Conservation (phyloP, 2,113 vertebrate species). For the Thermophis baileyi region DNA sequence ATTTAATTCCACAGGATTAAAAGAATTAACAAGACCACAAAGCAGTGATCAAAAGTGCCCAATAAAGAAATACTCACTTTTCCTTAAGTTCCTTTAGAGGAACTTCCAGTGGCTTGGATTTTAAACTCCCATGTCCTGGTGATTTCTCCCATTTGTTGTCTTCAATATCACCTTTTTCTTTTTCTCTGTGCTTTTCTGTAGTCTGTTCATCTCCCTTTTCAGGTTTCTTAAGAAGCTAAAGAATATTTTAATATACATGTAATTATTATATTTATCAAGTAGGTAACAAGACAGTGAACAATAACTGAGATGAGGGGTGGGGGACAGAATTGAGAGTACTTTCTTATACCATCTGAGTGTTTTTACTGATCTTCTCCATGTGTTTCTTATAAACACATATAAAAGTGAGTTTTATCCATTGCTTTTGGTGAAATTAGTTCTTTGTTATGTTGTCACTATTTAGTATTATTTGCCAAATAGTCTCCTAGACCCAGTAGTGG, state of each 20-base stretch:
- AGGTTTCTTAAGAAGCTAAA: conserved; percentile 93
- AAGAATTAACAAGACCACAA: background rate
- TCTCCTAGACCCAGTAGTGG: background rate
- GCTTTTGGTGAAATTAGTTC: background rate
- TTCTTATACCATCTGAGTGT: background rate
- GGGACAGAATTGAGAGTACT: background rate
- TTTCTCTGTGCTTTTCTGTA: conserved; percentile 83
- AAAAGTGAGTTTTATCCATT: background rate
- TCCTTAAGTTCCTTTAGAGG: conserved; percentile 75
- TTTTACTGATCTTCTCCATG: background rate
- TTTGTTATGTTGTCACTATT: background rate
- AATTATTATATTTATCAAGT: background rate
- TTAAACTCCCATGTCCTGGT: conserved; percentile 64
- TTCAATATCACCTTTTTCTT: conserved; percentile 79
- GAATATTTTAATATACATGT: conserved; percentile 44
- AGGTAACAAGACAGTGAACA: background rate
- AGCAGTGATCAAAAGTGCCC: background rate
- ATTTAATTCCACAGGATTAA: background rate
- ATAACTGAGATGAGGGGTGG: background rate
- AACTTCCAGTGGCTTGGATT: conserved; percentile 64
- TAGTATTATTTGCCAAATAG: background rate
- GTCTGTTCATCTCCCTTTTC: conserved; percentile 86
- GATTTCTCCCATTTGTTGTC: conserved; percentile 81
- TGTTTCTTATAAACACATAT: background rate
- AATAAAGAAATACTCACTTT: conserved; percentile 74